Conservation (phyloP, 2,797 vertebrate genomes). For the Aselliscus stoliczkanus region DNA sequence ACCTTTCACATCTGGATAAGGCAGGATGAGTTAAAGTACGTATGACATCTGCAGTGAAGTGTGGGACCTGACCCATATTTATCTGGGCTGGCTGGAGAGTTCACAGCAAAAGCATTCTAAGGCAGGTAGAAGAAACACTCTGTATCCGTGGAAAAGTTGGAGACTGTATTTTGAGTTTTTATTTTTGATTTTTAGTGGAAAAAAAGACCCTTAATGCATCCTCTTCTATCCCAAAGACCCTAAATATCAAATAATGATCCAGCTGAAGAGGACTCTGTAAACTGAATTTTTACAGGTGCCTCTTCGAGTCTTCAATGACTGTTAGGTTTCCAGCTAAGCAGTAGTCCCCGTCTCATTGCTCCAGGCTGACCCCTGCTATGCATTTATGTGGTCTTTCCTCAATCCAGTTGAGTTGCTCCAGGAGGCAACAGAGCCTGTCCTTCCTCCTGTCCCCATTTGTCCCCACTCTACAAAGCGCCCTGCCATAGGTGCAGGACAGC, state of each 20-base stretch:
- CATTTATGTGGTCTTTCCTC: neutral
- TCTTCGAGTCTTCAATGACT: neutral
- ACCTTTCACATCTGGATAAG: neutral
- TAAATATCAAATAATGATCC: neutral
- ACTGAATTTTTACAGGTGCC: neutral
- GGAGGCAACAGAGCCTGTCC: neutral
- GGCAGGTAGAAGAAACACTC: neutral
- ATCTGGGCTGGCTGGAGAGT: neutral
- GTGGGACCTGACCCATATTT: constrained; percentile 22
- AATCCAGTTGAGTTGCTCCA: neutral
- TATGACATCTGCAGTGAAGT: neutral
- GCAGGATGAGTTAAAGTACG: neutral
- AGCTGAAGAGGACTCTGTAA: neutral
- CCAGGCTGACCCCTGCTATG: neutral
- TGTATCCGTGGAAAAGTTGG: neutral
- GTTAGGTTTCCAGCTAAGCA: neutral
- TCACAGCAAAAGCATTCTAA: neutral
- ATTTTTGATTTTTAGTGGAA: neutral
- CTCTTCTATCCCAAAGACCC: neutral
- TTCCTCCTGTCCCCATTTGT: neutral
- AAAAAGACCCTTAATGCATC: neutral
- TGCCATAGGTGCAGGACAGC: neutral
- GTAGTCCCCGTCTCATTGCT: neutral
- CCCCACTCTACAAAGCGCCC: neutral
- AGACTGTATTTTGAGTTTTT: neutral